Evolutionary conservation across 2,888 invertebrate species (phyloP).

Genomic region (Microchrysa polita): DNA sequence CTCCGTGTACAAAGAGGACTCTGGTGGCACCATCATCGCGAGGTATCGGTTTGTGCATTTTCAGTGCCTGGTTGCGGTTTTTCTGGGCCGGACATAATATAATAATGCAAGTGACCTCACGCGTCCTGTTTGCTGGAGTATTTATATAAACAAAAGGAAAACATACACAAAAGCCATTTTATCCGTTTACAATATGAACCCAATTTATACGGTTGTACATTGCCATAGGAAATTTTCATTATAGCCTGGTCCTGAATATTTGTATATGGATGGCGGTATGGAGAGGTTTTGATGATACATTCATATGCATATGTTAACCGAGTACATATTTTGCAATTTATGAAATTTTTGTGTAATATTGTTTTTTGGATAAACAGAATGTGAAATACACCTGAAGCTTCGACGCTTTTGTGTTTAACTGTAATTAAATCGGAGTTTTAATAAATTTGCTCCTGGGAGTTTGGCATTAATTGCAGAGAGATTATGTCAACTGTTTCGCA

Average conservation of each 20-base stretch:
- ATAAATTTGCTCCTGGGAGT: conserved; percentile 35
- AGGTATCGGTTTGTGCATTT: background rate
- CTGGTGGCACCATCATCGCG: no score
- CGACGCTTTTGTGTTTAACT: conserved; percentile 1
- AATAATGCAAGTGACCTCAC: background rate
- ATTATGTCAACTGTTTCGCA: no score
- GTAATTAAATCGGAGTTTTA: conserved; percentile 42
- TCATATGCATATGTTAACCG: background rate
- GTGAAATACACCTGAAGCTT: conserved; percentile 15
- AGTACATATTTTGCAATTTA: conserved; percentile 22
- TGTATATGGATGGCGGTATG: no score
- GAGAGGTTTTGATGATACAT: no score
- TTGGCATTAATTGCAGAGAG: no score
- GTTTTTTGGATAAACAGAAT: conserved; percentile 24
- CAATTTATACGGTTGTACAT: conserved; percentile 33
- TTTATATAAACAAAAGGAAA: conserved; percentile 15
- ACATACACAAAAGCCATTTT: conserved; percentile 15
- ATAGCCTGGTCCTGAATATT: background rate
- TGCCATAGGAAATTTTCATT: conserved; percentile 20
- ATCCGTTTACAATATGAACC: conserved; percentile 7
- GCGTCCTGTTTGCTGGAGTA: no score
- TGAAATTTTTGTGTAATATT: conserved; percentile 34
- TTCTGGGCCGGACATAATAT: conserved; percentile 4
- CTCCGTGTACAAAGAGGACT: background rate
- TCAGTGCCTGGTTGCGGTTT: conserved; percentile 35